Conservation (phyloP, 2,113 vertebrate genomes). For the Odocoileus hemionus region DNA sequence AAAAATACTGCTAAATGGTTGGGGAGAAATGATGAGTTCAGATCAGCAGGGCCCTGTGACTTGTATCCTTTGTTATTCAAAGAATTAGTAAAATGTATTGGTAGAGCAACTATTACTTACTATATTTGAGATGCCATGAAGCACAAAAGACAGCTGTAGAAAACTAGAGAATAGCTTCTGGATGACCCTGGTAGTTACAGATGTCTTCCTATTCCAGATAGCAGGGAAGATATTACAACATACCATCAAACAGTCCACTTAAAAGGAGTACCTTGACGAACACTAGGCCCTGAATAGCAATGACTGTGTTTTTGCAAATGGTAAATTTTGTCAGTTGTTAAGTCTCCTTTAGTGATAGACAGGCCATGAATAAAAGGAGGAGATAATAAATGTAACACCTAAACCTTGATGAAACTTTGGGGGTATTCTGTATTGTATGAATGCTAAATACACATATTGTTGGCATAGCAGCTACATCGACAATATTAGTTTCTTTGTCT, state of each 20-base stretch:
- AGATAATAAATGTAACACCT: background rate
- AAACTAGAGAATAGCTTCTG: conserved; percentile 40
- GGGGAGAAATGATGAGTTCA: background rate
- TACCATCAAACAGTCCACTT: conserved; percentile 47
- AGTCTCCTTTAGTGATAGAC: conserved; percentile 21
- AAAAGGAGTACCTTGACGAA: conserved; percentile 48
- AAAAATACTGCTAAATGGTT: background rate
- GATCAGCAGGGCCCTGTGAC: conserved; percentile 1
- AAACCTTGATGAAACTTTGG: conserved; percentile 7
- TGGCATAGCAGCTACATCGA: background rate
- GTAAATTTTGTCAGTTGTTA: conserved; percentile 28
- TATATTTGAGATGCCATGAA: conserved; percentile 45
- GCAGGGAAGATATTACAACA: conserved; percentile 16
- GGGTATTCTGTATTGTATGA: background rate
- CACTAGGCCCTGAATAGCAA: background rate
- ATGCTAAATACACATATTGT: background rate
- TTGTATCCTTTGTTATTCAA: conserved; percentile 41
- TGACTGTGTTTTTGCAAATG: background rate
- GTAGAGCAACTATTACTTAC: conserved; percentile 34
- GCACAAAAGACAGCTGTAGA: conserved; percentile 50
- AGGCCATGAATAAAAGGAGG: background rate
- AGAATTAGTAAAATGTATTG: conserved; percentile 56
- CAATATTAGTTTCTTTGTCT: background rate
- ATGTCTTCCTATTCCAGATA: conserved; percentile 42
- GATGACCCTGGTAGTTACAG: conserved; percentile 47